phyloP scores from a whole-genome alignment of 1,140 invertebrate genomes.

The Drosophila mojavensis region DNA sequence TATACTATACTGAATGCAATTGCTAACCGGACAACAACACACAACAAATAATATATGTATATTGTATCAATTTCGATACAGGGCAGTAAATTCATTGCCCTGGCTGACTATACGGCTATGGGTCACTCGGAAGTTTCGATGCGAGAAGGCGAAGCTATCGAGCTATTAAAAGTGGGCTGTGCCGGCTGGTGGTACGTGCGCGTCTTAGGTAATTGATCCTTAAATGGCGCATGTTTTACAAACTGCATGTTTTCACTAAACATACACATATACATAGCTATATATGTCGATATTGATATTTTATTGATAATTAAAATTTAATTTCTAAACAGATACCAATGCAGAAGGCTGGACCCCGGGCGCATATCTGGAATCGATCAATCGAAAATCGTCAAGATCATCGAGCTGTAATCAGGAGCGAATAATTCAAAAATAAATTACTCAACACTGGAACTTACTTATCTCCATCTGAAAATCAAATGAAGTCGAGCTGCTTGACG shows the following conservation, averaged over 20 bases:
- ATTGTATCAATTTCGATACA: conserved; percentile 67
- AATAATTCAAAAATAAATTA: conserved; percentile 57
- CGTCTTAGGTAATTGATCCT: conserved; percentile 87
- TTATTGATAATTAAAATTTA: neutral
- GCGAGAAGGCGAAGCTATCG: conserved; percentile 93
- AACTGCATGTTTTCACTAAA: conserved; percentile 16
- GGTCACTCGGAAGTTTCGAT: conserved; percentile 95
- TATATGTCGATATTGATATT: conserved; percentile 14
- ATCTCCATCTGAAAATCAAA: neutral
- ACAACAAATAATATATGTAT: too few species aligned
- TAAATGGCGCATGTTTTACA: neutral
- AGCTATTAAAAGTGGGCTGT: conserved; percentile 95
- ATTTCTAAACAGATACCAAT: conserved; percentile 85
- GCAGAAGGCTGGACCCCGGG: conserved; percentile 96
- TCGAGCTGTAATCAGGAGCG: conserved; percentile 85
- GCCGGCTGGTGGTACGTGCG: conserved; percentile 98
- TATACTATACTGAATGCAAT: too few species aligned
- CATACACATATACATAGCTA: neutral
- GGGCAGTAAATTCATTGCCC: conserved; percentile 91
- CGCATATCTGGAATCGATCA: conserved; percentile 93
- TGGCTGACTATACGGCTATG: conserved; percentile 96
- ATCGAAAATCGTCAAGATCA: conserved; percentile 89
- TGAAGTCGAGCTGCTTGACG: conserved; percentile 16
- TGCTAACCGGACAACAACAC: conserved; percentile 12
- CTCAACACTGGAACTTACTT: too few species aligned